Base-by-base conservation (phyloP, 2,797 vertebrate genomes). In the Oreochromis mossambicus region DNA sequence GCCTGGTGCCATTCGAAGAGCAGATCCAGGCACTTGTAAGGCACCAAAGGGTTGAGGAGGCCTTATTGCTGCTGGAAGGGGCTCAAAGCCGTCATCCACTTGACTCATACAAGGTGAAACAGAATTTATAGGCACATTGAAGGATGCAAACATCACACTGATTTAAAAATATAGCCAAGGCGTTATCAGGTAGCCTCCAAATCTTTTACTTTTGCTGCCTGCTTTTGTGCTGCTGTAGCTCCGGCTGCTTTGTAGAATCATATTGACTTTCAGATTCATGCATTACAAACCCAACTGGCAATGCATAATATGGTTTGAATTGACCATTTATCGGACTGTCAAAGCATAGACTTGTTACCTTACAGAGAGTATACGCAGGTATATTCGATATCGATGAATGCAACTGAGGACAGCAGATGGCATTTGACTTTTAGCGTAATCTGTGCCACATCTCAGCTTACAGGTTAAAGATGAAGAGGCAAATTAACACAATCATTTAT, bases 21-120 rank as follows among this genome's bases (percentile, higher is more conserved):
- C 96, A 96, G 88, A 93, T 96, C 88, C 88, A 91, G 55, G 63
- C 87, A 11, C 95, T 96, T 8, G 87, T 96, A 2, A 83, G 48
- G 8, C 68, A 80, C 1, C 90, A 95, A 80, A 89, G 90, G 76
- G 77, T 88, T 7, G 91, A 95, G 41, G 94, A 96, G 90, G 96
- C 96, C 10, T 84, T 95, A 26, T 6, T 80, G 15, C 89, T 96
- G 81, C 87, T 96, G 86, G 91, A 95, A 1, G 91, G 92, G 52
- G 88, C 93, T 84, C 94, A 94, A 87, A 77, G 79, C 54, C 86
- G 43, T 38, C 17, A 78, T 61, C 90, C 89, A 36, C 77, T 88
- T 41, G 87, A 95, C 80, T 91, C 90, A 10, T 90, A 93, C 79
- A 82, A 95, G 95, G 95, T 94, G 61, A 92, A 84, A 55, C 13